These are phyloP conservation scores for Chamaea fasciata DNA, from an alignment of 2,113 vertebrate species.

Conservation along the genomic window DNA sequence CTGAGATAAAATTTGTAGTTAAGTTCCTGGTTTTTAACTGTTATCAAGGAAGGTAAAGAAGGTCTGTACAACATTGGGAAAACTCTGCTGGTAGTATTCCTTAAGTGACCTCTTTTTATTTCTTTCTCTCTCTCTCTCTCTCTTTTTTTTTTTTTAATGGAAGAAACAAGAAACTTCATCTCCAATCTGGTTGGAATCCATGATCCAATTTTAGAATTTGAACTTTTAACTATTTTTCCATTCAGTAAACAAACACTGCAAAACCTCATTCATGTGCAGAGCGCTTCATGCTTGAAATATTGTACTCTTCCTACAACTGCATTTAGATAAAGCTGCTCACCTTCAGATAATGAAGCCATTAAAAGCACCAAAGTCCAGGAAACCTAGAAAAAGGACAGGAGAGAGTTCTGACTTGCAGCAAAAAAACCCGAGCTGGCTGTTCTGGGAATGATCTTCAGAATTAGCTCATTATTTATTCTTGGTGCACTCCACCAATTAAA, in stretches of 20 bases:
- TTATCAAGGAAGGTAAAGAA: background rate
- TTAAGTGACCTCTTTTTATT: background rate
- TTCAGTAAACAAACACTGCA: background rate
- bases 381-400: background rate
- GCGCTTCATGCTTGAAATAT: background rate
- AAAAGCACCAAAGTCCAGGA: background rate
- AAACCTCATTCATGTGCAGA: background rate
- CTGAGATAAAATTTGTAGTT: background rate
- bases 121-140: no score
- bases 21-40: background rate
- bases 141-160: background rate
- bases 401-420: background rate
- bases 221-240: background rate
- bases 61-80: background rate
- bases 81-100: background rate
- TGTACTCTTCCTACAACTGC: background rate
- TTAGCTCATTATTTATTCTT: conserved; percentile 74
- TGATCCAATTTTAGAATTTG: background rate
- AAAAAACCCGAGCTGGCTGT: background rate
- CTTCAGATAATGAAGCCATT: background rate
- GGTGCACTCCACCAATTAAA: conserved; percentile 67
- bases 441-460: conserved; percentile 49
- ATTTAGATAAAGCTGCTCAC: background rate
- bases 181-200: background rate
- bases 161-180: background rate